Evolutionary conservation across 30 jellyfish, hydroid and myxozoan species (phyloP).

Genomic region (Catostylus mosaicus): DNA sequence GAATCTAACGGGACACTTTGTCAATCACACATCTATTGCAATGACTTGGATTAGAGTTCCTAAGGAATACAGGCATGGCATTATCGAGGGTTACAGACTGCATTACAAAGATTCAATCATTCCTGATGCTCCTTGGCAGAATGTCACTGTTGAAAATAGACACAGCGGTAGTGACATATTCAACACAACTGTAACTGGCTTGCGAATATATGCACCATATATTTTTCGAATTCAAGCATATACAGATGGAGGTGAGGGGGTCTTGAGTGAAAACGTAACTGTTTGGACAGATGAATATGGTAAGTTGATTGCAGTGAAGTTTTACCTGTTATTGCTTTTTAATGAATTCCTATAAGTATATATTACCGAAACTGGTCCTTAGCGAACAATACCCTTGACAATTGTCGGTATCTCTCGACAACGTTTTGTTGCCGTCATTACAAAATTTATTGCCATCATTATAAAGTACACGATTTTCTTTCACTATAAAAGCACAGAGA

Average conservation of each 20-base stretch:
- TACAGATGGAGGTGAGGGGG: constrained; percentile 40
- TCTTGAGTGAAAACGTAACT: constrained; percentile 18
- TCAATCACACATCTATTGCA: constrained; percentile 20
- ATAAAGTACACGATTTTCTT: too few species aligned
- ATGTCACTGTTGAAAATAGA: not conserved
- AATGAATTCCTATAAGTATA: too few species aligned
- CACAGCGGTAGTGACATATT: constrained; percentile 1
- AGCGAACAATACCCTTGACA: too few species aligned
- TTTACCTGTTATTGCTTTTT: too few species aligned
- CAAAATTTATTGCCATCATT: too few species aligned
- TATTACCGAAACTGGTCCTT: too few species aligned
- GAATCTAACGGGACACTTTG: constrained; percentile 47
- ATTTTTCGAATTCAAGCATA: constrained; percentile 21
- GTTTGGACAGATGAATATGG: constrained; percentile 60
- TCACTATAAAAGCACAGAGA: too few species aligned
- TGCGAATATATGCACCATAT: constrained; percentile 53
- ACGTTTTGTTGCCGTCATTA: too few species aligned
- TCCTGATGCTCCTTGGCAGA: constrained; percentile 9
- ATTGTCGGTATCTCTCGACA: too few species aligned
- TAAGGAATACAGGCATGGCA: constrained; percentile 32
- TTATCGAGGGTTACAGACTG: constrained; percentile 27
- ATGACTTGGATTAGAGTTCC: constrained; percentile 48
- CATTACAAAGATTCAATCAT: constrained; percentile 35
- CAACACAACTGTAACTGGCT: constrained; percentile 19
- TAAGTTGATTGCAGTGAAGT: too few species aligned